These are phyloP conservation scores for Otus sunia DNA, from an alignment of 2,113 vertebrate genomes.

Conservation along the genomic window DNA sequence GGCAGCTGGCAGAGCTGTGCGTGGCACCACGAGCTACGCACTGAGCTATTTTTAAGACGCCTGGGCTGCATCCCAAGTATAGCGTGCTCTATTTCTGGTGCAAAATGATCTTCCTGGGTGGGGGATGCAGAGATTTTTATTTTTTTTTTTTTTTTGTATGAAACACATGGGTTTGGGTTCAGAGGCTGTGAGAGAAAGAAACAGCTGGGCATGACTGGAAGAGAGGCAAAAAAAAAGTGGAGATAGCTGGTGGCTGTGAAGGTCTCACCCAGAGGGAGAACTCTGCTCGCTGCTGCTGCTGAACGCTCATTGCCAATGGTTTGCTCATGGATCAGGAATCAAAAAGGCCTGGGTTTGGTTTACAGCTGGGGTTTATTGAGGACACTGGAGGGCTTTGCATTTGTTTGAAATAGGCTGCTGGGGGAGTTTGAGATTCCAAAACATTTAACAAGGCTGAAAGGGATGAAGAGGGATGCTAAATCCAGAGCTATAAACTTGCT, in stretches of 20 bases:
- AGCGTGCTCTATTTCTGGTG: conserved; percentile 70
- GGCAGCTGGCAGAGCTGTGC: conserved; percentile 28
- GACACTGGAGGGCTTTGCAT: neutral
- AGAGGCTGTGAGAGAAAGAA: conserved; percentile 3
- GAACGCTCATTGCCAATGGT: neutral
- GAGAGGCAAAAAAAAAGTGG: neutral
- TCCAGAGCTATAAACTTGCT: neutral
- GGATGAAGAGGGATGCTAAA: conserved; percentile 37
- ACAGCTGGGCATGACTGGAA: conserved; percentile 10
- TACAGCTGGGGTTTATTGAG: conserved; percentile 25
- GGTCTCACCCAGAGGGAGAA: neutral
- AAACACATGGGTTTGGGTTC: conserved; percentile 39
- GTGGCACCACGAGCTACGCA: conserved; percentile 31
- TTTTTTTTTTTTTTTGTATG: conserved; percentile 39
- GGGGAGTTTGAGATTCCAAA: conserved; percentile 28
- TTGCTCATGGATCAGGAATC: conserved; percentile 18
- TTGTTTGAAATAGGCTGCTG: conserved; percentile 23
- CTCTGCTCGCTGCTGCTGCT: neutral
- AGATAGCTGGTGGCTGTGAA: neutral
- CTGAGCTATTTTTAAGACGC: conserved; percentile 72
- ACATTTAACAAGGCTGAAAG: neutral
- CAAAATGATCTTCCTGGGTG: conserved; percentile 67
- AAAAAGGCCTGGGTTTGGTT: neutral
- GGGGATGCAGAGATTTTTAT: conserved; percentile 19
- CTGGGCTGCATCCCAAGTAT: conserved; percentile 71